These are phyloP conservation scores for Malacoctenus gilli DNA, from an alignment of 2,797 vertebrate species.

Conservation along the genomic window DNA sequence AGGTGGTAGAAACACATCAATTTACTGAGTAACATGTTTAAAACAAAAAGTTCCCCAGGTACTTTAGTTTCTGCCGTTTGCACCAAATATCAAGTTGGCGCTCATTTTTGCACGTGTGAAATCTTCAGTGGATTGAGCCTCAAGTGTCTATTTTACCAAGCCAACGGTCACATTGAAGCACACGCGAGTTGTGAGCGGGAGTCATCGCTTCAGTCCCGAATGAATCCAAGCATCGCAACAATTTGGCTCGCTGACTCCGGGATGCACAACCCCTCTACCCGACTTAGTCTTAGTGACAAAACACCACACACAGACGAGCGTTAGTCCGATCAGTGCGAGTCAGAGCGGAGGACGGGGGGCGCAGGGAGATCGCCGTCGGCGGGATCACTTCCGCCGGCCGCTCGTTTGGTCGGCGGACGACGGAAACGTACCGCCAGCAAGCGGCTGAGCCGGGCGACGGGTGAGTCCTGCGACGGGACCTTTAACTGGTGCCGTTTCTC, in stretches of 20 bases:
- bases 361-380: constrained; percentile 40
- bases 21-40: too few relatives aligned
- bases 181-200: constrained; percentile 25
- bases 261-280: constrained; percentile 25
- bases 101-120: too few relatives aligned
- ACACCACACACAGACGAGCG: constrained; percentile 13
- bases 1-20: too few relatives aligned
- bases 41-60: too few relatives aligned
- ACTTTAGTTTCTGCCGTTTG: too few relatives aligned
- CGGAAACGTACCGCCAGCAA: constrained; percentile 25
- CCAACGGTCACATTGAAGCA: constrained; percentile 45
- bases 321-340: constrained; percentile 37
- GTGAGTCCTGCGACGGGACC: constrained; percentile 30
- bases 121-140: too few relatives aligned
- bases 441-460: constrained; percentile 33
- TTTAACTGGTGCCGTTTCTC: too few relatives aligned
- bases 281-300: constrained; percentile 25
- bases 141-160: too few relatives aligned
- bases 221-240: not conserved
- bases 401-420: constrained; percentile 12
- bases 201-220: constrained; percentile 12
- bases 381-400: constrained; percentile 16
- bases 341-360: constrained; percentile 22
- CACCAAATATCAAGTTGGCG: too few relatives aligned
- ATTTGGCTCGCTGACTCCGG: constrained; percentile 28